Evolutionary conservation across 2,797 vertebrate genomes (phyloP).

Genomic region (Falco peregrinus): DNA sequence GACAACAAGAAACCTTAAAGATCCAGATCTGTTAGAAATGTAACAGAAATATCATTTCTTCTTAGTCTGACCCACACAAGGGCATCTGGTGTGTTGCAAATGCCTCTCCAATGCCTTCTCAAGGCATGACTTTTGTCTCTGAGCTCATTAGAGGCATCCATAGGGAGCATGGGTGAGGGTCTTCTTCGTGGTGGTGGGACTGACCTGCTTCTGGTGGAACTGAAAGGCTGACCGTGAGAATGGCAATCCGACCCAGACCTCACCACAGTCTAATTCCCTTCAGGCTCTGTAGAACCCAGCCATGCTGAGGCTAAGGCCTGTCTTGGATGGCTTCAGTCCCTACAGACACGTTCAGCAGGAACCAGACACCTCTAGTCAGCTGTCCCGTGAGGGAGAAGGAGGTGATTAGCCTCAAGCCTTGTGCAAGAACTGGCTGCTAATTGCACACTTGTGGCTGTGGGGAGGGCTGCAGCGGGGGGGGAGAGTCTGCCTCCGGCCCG

Average conservation of each 20-base stretch:
- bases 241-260: not conserved
- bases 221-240: not conserved
- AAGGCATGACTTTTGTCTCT: not conserved
- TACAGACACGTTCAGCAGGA: not conserved
- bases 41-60: not conserved
- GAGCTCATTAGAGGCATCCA: not conserved
- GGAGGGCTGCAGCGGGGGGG: not conserved
- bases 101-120: not conserved
- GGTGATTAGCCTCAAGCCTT: not conserved
- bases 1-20: not conserved
- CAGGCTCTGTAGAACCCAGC: not conserved
- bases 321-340: not conserved
- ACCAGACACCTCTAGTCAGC: not conserved
- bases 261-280: not conserved
- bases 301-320: not conserved
- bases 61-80: not conserved
- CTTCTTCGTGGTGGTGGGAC: not conserved
- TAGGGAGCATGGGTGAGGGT: not conserved
- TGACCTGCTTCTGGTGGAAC: not conserved
- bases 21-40: not conserved
- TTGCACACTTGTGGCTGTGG: not conserved
- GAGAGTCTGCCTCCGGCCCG: accelerated
- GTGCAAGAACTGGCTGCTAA: not conserved
- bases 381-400: not conserved
- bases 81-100: not conserved